Percentiles rank a stretch among this genome's conserved stretches.
phyloP scores from a whole-genome alignment of 1,140 invertebrate species.

The Ectropis grisescens region DNA sequence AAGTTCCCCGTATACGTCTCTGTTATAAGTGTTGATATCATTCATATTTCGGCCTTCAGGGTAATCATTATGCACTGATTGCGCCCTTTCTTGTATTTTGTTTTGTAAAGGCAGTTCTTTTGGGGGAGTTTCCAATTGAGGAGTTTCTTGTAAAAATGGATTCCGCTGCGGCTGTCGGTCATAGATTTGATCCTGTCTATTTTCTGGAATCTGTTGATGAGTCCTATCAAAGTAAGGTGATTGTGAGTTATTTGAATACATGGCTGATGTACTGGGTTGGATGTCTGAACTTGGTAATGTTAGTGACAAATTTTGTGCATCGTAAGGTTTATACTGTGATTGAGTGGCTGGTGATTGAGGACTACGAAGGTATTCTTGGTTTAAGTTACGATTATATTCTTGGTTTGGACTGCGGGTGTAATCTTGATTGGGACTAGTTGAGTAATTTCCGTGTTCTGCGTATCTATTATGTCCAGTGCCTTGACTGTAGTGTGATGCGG shows the following conservation, averaged over 20 bases:
- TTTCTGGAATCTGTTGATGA: conserved; percentile 40
- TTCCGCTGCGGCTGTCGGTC: conserved; percentile 40
- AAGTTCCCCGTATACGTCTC: conserved; percentile 47
- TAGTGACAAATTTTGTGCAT: conserved; percentile 55
- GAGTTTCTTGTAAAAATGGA: conserved; percentile 47
- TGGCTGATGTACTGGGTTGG: conserved; percentile 31
- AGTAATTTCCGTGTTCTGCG: conserved; percentile 43
- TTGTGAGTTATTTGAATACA: conserved; percentile 45
- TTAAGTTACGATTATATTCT: too few species aligned
- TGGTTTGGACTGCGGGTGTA: conserved; percentile 47
- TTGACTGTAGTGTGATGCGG: conserved; percentile 60
- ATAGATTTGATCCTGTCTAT: conserved; percentile 34
- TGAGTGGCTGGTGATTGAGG: conserved; percentile 24
- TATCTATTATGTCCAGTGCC: conserved; percentile 48
- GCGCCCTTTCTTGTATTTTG: conserved; percentile 10
- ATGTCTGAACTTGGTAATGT: conserved; percentile 51
- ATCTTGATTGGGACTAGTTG: conserved; percentile 38
- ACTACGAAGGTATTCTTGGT: conserved; percentile 6
- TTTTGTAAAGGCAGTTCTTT: conserved; percentile 5
- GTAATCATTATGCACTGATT: conserved; percentile 29
- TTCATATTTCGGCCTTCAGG: conserved; percentile 19
- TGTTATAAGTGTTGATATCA: conserved; percentile 18
- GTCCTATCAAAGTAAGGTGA: conserved; percentile 64
- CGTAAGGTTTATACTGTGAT: conserved; percentile 49
- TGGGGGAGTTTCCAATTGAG: conserved; percentile 8